Conservation (phyloP, 2,888 invertebrate species). For the Tetranychus truncatus region DNA sequence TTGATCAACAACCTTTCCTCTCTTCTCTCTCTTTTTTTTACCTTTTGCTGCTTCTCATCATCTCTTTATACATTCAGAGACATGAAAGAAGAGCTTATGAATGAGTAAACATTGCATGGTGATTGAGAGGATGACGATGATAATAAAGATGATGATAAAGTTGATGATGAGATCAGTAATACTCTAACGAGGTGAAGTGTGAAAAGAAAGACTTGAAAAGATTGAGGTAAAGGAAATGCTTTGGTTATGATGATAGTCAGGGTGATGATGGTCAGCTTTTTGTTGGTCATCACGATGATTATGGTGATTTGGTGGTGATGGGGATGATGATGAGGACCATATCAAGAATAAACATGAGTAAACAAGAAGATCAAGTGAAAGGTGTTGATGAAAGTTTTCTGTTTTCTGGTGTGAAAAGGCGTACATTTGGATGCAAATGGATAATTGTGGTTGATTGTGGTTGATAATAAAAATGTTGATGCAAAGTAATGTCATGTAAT, state of each 20-base stretch:
- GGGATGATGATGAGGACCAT: not conserved
- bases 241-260: not conserved
- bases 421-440: not conserved
- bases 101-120: not conserved
- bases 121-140: not conserved
- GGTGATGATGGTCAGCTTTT: not conserved
- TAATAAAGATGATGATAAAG: not conserved
- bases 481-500: too few species aligned
- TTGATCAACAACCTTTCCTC: not conserved
- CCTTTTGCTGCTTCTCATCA: not conserved
- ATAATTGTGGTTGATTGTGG: not conserved
- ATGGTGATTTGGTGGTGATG: not conserved
- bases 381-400: not conserved
- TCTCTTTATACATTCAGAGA: too few species aligned
- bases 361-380: not conserved
- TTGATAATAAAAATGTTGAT: not conserved
- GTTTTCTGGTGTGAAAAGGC: not conserved
- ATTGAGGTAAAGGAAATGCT: not conserved
- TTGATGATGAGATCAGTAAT: not conserved
- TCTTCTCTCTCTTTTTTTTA: not conserved
- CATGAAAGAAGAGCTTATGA: not conserved
- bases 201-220: not conserved
- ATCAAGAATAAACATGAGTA: not conserved
- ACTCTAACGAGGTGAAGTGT: constrained; percentile 1
- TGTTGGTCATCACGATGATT: not conserved